Evolutionary conservation across 2,113 vertebrate species (phyloP).

Genomic region (Cottus gobio): DNA sequence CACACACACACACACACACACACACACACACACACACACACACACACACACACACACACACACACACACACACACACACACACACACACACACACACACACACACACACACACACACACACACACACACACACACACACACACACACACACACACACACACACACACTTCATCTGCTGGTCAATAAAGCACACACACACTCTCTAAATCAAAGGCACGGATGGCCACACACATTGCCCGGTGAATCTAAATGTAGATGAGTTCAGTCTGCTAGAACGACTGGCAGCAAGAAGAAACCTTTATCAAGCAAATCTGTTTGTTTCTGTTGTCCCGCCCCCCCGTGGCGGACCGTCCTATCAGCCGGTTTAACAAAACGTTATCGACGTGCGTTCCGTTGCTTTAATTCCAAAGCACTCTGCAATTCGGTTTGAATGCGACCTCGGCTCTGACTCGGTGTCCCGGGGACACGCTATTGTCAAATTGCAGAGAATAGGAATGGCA

Average conservation of each 20-base stretch:
- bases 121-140: conserved; percentile 38
- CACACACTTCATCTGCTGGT: conserved; percentile 48
- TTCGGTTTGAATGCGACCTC: conserved; percentile 42
- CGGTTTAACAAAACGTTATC: conserved; percentile 58
- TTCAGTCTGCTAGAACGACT: conserved; percentile 64
- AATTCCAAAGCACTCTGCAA: conserved; percentile 24
- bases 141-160: not conserved
- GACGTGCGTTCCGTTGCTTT: conserved; percentile 40
- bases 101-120: conserved; percentile 50
- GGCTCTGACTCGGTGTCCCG: conserved; percentile 33
- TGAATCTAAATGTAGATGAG: conserved; percentile 80
- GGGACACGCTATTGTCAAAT: conserved; percentile 4
- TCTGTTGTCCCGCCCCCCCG: conserved; percentile 36
- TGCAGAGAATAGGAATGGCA: conserved; percentile 13
- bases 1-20: conserved; percentile 22
- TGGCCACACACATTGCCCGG: conserved; percentile 73
- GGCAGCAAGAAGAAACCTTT: conserved; percentile 74
- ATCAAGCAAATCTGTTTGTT: conserved; percentile 70
- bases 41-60: conserved; percentile 21
- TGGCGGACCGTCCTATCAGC: conserved; percentile 45
- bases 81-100: conserved; percentile 32
- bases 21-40: conserved; percentile 23
- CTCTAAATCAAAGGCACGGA: conserved; percentile 64
- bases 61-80: not conserved
- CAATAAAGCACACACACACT: conserved; percentile 10